Percentiles rank a stretch among this genome's conserved stretches.
Evolutionary conservation across 2,113 vertebrate species (phyloP).

Genomic region (Microcebus tavaratra): DNA sequence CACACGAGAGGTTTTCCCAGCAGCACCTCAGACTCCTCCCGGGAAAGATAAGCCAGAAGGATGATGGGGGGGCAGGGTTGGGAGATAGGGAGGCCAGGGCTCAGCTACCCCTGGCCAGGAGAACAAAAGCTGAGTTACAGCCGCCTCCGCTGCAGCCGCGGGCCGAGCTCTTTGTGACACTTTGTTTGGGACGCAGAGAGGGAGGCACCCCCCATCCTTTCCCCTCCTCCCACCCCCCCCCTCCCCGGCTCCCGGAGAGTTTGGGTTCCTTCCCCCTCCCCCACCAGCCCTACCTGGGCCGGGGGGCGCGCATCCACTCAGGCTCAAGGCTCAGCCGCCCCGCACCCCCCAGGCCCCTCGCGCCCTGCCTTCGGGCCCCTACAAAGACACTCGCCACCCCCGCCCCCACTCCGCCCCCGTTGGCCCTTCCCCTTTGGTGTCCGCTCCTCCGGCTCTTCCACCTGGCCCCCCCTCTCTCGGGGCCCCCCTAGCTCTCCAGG

Average conservation of each 20-base stretch:
- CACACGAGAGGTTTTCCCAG: conserved; percentile 29
- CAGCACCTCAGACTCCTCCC: conserved; percentile 48
- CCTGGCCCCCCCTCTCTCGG: conserved; percentile 49
- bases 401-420: conserved; percentile 45
- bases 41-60: conserved; percentile 50
- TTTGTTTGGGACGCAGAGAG: conserved; percentile 83
- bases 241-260: conserved; percentile 51
- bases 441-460: conserved; percentile 46
- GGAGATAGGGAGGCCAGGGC: conserved; percentile 65
- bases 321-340: background rate
- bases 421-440: conserved; percentile 87
- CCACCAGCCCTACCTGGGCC: conserved; percentile 70
- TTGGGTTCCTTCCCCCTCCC: conserved; percentile 64
- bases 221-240: conserved; percentile 45
- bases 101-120: conserved; percentile 69
- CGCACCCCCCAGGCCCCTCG: conserved; percentile 68
- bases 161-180: conserved; percentile 81
- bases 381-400: conserved; percentile 71
- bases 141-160: conserved; percentile 73
- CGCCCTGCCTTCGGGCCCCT: conserved; percentile 74
- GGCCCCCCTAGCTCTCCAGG: conserved; percentile 41
- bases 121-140: conserved; percentile 81
- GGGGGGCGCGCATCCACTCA: conserved; percentile 49
- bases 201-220: conserved; percentile 77
- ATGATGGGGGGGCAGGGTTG: conserved; percentile 52